phyloP scores from a whole-genome alignment of 2,113 vertebrate genomes.

The Hippocampus guttulatus region DNA sequence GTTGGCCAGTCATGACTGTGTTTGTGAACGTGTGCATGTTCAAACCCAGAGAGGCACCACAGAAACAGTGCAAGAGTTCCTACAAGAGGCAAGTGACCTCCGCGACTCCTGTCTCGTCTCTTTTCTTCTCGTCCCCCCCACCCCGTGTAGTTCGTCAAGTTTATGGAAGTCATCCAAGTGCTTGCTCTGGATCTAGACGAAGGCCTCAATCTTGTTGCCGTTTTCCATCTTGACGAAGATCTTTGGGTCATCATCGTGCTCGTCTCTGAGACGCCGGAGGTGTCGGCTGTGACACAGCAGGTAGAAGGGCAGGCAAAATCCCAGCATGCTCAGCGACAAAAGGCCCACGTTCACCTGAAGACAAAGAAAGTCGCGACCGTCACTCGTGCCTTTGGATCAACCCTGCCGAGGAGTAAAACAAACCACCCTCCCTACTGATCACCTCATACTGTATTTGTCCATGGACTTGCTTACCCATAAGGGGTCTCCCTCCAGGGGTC shows the following conservation, averaged over 20 bases:
- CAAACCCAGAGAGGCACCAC: not conserved
- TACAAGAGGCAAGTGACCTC: not conserved
- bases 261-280: conserved; percentile 77
- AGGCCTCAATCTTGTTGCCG: conserved; percentile 80
- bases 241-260: conserved; percentile 83
- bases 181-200: conserved; percentile 70
- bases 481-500: conserved; percentile 87
- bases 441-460: not conserved
- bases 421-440: not conserved
- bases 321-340: conserved; percentile 82
- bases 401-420: not conserved
- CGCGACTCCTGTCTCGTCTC: not conserved
- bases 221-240: conserved; percentile 85
- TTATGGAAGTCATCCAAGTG: not conserved
- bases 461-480: conserved; percentile 81
- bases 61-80: conserved; percentile 10
- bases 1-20: conserved; percentile 7
- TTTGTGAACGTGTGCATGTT: conserved; percentile 20
- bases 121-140: not conserved
- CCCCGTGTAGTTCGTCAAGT: not conserved
- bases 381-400: not conserved
- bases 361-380: not conserved
- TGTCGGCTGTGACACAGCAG: conserved; percentile 83
- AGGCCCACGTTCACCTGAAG: conserved; percentile 91
- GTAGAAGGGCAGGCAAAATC: conserved; percentile 94